Evolutionary conservation across 2,888 invertebrate genomes (phyloP), one percentile per base, ranked within the genome.

Genomic region (Hyles lineata): DNA sequence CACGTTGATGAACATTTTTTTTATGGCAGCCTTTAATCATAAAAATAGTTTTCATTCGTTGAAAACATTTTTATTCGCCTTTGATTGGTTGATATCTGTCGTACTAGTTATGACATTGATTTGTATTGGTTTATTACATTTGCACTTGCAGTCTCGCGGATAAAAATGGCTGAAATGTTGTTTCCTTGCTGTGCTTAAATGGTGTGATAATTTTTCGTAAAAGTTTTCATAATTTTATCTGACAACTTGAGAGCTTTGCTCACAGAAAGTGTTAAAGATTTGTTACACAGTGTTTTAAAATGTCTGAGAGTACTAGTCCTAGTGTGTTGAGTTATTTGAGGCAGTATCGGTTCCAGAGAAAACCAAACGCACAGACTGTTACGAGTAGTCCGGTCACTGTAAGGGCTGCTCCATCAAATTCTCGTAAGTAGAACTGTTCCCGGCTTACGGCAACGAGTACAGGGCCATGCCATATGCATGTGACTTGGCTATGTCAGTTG

Each of bases 321-420:
- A 96, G 95, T 87, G 91, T 96, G 81, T 90, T 96, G 85, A 96
- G 95, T 88, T 95, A 96, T 89, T 92, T 97, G 80, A 95, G 96
- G 82, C 96, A 96, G 86, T 97, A 96, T 87, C 95, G 96, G 84
- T 96, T 96, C 89, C 96, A 96, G 87, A 96, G 95, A 88, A 96
- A 96, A 91, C 92, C 93, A 70, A 92, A 86, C 82, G 91, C 78
- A 76, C 78, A 87, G 82, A 85, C 87, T 85, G 89, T 89, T 74
- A 79, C 88, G 72, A 89, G 89, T 79, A 87, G 86, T 80, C 85
- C 89, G 76, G 86, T 90, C 74, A 90, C 89, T 70, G 87, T 92
- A 74, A 88, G 89, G 74, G 84, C 92, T 72, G 81, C 90, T 73
- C 81, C 93, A 72, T 89, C 93, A n/a, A 87, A 83, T 80, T 88